phyloP scores from a whole-genome alignment of 2,888 invertebrate genomes.

The Apoda limacodes region DNA sequence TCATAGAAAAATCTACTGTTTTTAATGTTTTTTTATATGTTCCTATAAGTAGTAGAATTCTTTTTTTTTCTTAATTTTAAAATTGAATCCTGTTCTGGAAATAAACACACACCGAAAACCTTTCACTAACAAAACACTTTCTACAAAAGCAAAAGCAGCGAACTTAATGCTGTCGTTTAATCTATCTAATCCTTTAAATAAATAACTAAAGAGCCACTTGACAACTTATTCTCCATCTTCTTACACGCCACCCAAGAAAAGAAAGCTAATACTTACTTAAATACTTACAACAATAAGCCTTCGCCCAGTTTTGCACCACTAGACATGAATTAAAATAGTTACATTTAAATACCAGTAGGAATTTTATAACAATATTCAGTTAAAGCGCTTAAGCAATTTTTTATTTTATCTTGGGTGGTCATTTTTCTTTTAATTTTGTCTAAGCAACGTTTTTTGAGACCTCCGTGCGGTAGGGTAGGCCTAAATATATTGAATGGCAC shows the following conservation, averaged over 20 bases:
- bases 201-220: conserved; percentile 45
- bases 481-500: too few species aligned
- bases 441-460: conserved; percentile 1
- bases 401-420: conserved; percentile 33
- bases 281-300: conserved; percentile 17
- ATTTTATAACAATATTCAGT: too few species aligned
- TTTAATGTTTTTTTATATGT: too few species aligned
- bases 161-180: conserved; percentile 35
- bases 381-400: conserved; percentile 24
- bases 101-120: conserved; percentile 20
- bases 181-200: conserved; percentile 57
- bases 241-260: conserved; percentile 41
- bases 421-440: conserved; percentile 23
- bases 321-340: conserved; percentile 16
- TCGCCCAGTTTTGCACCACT: conserved; percentile 31
- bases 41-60: too few species aligned
- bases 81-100: conserved; percentile 15
- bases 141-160: conserved; percentile 23
- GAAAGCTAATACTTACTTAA: conserved; percentile 22
- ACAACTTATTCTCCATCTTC: conserved; percentile 23
- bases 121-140: conserved; percentile 37
- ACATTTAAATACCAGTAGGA: conserved; percentile 10
- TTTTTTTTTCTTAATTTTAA: too few species aligned
- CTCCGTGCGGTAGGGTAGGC: too few species aligned
- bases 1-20: too few species aligned